Percentiles rank a stretch among this genome's conserved stretches.
Evolutionary conservation across 1,140 invertebrate species (phyloP).

Genomic region (Sesamia nonagrioides): DNA sequence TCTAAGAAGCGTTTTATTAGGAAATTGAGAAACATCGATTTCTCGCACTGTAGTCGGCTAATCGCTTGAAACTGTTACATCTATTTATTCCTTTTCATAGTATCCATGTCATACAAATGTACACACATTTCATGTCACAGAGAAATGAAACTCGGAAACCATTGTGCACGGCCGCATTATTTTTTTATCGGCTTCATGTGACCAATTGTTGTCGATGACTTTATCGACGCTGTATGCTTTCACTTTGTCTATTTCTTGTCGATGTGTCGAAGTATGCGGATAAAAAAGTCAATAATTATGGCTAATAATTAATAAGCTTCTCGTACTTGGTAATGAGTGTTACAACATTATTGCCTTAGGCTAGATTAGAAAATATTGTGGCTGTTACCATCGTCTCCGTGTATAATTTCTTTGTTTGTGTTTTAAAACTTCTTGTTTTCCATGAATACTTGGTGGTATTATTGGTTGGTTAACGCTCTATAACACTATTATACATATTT

Average conservation of each 20-base stretch:
- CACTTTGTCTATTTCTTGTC: slow-evolving; percentile 55
- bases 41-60: not conserved
- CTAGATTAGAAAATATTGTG: not conserved
- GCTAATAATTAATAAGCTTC: slow-evolving; percentile 44
- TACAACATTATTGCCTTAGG: not conserved
- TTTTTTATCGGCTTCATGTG: slow-evolving; percentile 65
- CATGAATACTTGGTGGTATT: not conserved
- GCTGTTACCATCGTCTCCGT: not conserved
- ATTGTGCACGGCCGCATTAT: slow-evolving; percentile 64
- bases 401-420: not conserved
- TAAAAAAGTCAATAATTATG: slow-evolving; percentile 31
- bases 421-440: not conserved
- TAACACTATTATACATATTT: not conserved
- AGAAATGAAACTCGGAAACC: slow-evolving; percentile 66
- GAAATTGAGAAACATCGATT: not conserved
- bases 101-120: slow-evolving; percentile 24
- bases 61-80: not conserved
- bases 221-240: slow-evolving; percentile 67
- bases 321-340: slow-evolving; percentile 31
- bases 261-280: slow-evolving; percentile 32
- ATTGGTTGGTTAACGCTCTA: not conserved
- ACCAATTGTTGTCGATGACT: slow-evolving; percentile 64
- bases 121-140: slow-evolving; percentile 43
- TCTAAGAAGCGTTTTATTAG: not conserved
- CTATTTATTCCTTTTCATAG: not conserved